Conservation (phyloP, 2,797 vertebrate species). For the Sebastes nivosus region DNA sequence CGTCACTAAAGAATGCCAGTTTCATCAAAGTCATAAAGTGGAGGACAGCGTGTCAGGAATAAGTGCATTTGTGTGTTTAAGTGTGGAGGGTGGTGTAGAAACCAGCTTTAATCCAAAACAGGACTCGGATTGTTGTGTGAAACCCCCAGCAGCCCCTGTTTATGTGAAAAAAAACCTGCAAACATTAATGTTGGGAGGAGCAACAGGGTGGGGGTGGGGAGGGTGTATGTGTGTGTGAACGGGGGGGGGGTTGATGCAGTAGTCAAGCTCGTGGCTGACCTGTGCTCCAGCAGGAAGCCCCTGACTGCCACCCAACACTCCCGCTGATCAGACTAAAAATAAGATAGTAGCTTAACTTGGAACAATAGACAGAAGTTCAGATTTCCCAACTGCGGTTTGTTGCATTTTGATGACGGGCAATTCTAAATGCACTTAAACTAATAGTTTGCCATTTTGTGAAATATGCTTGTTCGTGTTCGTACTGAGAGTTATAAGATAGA, state of each 20-base stretch:
- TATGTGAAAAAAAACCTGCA: slow-evolving; percentile 63
- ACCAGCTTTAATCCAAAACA: slow-evolving; percentile 67
- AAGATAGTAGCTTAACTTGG: background rate
- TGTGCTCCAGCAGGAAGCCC: slow-evolving; percentile 37
- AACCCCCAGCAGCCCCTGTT: slow-evolving; percentile 69
- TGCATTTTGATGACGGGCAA: background rate
- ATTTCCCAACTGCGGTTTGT: background rate
- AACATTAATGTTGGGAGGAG: slow-evolving; percentile 47
- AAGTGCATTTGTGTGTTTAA: background rate
- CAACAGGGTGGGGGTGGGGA: background rate
- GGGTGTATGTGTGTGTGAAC: background rate
- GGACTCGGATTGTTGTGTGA: slow-evolving; percentile 65
- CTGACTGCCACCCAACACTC: slow-evolving; percentile 26
- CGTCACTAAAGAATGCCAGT: background rate
- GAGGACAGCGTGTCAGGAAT: slow-evolving; percentile 16
- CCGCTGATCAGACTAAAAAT: slow-evolving; percentile 42
- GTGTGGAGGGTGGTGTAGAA: slow-evolving; percentile 10
- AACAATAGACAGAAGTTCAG: background rate
- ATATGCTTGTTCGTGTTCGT: background rate
- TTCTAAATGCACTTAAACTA: background rate
- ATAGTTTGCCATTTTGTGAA: background rate
- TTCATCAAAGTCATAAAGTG: background rate
- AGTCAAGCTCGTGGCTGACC: slow-evolving; percentile 52
- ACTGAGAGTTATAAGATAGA: background rate
- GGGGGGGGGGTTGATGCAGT: background rate